phyloP scores from a whole-genome alignment of 2,888 invertebrate genomes.

The Melanostoma scalare region DNA sequence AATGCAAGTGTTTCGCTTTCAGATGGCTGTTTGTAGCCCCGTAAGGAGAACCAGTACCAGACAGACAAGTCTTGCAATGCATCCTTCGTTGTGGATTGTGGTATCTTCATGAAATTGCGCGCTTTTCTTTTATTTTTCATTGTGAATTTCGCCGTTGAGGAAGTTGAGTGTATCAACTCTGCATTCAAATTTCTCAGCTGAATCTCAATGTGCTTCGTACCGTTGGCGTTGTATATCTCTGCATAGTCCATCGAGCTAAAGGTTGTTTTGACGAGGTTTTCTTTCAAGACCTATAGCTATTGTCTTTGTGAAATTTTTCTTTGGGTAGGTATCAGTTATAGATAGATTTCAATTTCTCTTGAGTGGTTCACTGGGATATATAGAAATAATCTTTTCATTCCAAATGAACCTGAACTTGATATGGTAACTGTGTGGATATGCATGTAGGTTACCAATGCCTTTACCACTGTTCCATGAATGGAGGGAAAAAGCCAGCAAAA shows the following conservation, averaged over 20 bases:
- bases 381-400: slow-evolving; percentile 39
- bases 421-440: slow-evolving; percentile 1
- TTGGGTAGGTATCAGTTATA: too few species aligned
- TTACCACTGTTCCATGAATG: slow-evolving; percentile 21
- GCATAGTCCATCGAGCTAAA: neutral
- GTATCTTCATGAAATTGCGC: neutral
- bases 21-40: slow-evolving; percentile 2
- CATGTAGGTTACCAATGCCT: slow-evolving; percentile 58
- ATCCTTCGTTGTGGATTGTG: slow-evolving; percentile 26
- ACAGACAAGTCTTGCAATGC: slow-evolving; percentile 36
- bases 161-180: neutral
- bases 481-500: slow-evolving; percentile 51
- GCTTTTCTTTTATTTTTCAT: slow-evolving; percentile 6
- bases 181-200: too few species aligned
- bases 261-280: slow-evolving; percentile 1
- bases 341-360: neutral
- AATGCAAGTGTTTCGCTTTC: slow-evolving; percentile 45
- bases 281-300: slow-evolving; percentile 16
- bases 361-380: slow-evolving; percentile 23
- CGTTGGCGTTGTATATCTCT: neutral
- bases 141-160: slow-evolving; percentile 15
- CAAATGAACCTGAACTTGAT: slow-evolving; percentile 60
- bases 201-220: too few species aligned
- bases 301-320: neutral
- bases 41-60: slow-evolving; percentile 33